Evolutionary conservation across 2,797 vertebrate genomes (phyloP).

Genomic region (Podargus strigoides): DNA sequence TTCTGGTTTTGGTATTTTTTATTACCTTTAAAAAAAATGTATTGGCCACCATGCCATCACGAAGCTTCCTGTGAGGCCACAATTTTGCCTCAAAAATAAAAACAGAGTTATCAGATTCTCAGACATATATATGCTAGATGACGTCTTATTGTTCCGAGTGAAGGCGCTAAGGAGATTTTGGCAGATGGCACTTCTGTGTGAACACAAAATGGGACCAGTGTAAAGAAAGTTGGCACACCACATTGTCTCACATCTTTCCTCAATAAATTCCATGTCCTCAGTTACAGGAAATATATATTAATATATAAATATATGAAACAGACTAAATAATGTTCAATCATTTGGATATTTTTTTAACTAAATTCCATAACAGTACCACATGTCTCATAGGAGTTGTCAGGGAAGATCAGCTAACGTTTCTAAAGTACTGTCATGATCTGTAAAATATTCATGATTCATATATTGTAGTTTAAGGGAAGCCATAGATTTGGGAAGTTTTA

Average conservation of each 20-base stretch:
- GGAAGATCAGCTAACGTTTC: neutral
- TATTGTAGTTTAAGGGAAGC: neutral
- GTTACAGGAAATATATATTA: neutral
- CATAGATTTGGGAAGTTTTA: neutral
- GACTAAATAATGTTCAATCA: neutral
- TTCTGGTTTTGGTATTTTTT: accelerated
- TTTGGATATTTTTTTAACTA: neutral
- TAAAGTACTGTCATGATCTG: neutral
- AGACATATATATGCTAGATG: neutral
- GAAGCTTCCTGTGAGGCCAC: neutral
- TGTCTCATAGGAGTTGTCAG: neutral
- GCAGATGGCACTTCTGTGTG: neutral
- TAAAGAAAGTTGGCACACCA: neutral
- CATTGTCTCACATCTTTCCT: neutral
- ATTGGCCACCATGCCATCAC: neutral
- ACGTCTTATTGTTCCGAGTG: accelerated
- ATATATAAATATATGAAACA: neutral
- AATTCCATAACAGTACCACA: neutral
- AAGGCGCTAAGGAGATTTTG: neutral
- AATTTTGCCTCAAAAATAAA: neutral
- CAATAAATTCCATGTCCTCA: neutral
- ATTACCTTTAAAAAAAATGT: neutral
- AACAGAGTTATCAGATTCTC: neutral
- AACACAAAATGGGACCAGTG: neutral
- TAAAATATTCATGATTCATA: neutral